phyloP scores from a whole-genome alignment of 2,797 vertebrate genomes.

The Philypnodon macrostomus region DNA sequence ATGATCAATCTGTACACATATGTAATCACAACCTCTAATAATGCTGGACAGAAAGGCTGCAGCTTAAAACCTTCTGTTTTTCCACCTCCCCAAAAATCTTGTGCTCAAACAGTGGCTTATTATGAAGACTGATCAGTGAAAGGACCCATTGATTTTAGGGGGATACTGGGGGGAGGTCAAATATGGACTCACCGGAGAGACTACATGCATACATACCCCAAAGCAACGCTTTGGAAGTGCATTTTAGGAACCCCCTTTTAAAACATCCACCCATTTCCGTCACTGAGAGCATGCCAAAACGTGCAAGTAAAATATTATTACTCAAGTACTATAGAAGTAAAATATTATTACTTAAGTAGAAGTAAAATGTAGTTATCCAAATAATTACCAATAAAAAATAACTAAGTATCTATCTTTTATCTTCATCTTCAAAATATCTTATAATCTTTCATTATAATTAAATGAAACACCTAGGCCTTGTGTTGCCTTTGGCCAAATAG shows the following conservation, averaged over 20 bases:
- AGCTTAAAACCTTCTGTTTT: constrained; percentile 55
- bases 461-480: no score
- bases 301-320: no score
- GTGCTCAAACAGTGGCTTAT: constrained; percentile 64
- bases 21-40: constrained; percentile 53
- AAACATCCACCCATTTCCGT: constrained; percentile 67
- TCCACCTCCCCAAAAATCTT: constrained; percentile 53
- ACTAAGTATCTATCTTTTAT: no score
- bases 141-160: constrained; percentile 68
- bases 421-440: no score
- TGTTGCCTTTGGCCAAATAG: no score
- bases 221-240: constrained; percentile 42
- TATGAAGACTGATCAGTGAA: constrained; percentile 69
- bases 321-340: no score
- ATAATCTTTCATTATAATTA: no score
- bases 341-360: no score
- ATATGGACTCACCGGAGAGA: constrained; percentile 43
- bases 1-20: constrained; percentile 41
- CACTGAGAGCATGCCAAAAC: no score
- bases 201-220: constrained; percentile 16
- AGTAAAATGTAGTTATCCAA: no score
- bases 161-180: constrained; percentile 51
- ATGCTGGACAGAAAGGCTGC: constrained; percentile 54
- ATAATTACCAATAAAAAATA: no score
- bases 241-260: constrained; percentile 37